These are phyloP conservation scores for Trogon surrucura DNA, from an alignment of 2,113 vertebrate genomes.

Conservation along the genomic window DNA sequence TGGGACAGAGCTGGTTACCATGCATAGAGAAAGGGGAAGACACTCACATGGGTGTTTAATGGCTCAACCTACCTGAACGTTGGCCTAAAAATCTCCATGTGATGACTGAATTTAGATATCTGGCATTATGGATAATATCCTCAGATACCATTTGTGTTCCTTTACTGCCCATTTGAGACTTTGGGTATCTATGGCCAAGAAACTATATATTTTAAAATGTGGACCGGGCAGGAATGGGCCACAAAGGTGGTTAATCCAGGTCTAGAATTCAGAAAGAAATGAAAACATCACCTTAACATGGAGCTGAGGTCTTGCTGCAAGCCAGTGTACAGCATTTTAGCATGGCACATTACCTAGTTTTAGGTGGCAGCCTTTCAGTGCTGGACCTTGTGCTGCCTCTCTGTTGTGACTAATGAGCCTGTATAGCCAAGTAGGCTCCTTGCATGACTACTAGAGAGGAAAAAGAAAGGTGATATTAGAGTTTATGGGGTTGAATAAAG, in stretches of 20 bases:
- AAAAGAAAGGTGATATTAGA: not conserved
- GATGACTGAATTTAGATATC: not conserved
- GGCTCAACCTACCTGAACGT: not conserved
- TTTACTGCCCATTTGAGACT: not conserved
- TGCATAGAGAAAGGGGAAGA: not conserved
- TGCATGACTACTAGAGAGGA: not conserved
- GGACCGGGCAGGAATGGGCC: not conserved
- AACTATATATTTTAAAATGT: not conserved
- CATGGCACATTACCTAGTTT: not conserved
- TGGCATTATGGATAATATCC: not conserved
- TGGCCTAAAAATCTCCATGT: not conserved
- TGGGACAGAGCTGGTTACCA: not conserved
- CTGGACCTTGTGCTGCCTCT: slow-evolving; percentile 35
- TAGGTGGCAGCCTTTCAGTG: slow-evolving; percentile 44
- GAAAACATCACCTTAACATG: not conserved
- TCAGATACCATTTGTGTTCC: not conserved
- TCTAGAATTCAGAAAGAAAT: not conserved
- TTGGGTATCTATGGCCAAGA: not conserved
- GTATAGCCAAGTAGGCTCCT: not conserved
- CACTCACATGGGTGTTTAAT: not conserved
- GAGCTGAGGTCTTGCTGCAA: not conserved
- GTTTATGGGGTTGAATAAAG: slow-evolving; percentile 15
- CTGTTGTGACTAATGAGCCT: slow-evolving; percentile 38
- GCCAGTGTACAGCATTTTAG: not conserved
- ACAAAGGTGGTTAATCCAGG: not conserved